These are phyloP conservation scores for Amphilophus citrinellus DNA, from an alignment of 2,113 vertebrate species.

Conservation along the genomic window DNA sequence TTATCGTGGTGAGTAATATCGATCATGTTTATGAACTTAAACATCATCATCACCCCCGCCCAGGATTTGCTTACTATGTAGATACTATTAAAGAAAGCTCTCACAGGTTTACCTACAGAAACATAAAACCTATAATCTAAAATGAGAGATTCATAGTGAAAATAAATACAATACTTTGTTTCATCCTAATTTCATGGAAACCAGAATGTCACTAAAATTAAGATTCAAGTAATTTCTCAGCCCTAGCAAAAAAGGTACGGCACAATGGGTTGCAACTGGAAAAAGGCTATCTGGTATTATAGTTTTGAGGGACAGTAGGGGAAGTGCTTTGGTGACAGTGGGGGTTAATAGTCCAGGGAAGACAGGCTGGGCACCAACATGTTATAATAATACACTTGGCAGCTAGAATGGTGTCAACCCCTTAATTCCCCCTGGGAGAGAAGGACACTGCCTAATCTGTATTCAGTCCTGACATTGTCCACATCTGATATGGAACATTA, in stretches of 20 bases:
- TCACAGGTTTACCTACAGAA: neutral
- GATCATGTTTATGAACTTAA: neutral
- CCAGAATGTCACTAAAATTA: neutral
- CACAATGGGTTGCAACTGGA: conserved; percentile 22
- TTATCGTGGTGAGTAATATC: neutral
- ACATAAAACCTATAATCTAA: neutral
- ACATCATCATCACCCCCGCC: neutral
- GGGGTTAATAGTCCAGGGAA: conserved; percentile 95
- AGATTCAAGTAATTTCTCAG: neutral
- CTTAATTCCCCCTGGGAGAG: conserved; percentile 98
- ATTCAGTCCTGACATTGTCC: conserved; percentile 99
- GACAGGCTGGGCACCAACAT: conserved; percentile 91
- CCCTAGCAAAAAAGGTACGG: neutral
- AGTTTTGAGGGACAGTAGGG: conserved; percentile 68
- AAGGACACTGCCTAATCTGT: conserved; percentile 99
- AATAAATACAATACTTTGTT: neutral
- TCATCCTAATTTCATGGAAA: neutral
- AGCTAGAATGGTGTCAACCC: conserved; percentile 93
- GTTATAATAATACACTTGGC: conserved; percentile 97
- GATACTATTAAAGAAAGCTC: neutral
- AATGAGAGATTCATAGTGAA: neutral
- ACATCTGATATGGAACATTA: conserved; percentile 99
- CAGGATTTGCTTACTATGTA: neutral
- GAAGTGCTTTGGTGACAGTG: conserved; percentile 67
- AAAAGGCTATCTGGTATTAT: conserved; percentile 56